These are phyloP conservation scores for Sitodiplosis mosellana DNA, from an alignment of 1,140 invertebrate genomes.

Conservation along the genomic window DNA sequence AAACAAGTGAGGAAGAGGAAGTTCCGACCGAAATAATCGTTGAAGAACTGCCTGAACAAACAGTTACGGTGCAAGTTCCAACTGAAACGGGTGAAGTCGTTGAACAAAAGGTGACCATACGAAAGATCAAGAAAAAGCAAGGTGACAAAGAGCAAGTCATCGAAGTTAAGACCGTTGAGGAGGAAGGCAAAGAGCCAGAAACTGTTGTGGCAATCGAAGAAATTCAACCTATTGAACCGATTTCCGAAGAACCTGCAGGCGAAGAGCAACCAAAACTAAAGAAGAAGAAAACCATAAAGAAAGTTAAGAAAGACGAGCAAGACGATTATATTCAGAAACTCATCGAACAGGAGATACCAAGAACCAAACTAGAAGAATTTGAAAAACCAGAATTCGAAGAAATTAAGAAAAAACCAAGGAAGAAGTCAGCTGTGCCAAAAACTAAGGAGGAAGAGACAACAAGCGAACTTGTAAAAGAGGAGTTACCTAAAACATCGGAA, in stretches of 20 bases:
- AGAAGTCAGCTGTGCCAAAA: neutral
- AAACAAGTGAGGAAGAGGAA: too few species aligned
- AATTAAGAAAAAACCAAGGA: neutral
- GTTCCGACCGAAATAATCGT: neutral
- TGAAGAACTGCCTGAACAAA: neutral
- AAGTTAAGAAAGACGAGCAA: conserved; percentile 17
- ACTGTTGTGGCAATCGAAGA: conserved; percentile 10
- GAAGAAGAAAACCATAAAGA: conserved; percentile 15
- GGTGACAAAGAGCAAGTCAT: conserved; percentile 25
- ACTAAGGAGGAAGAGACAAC: conserved; percentile 3
- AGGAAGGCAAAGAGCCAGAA: conserved; percentile 16
- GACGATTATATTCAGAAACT: conserved; percentile 20
- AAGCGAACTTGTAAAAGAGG: conserved; percentile 9
- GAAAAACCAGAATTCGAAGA: conserved; percentile 4
- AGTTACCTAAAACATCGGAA: too few species aligned
- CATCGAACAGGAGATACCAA: conserved; percentile 19
- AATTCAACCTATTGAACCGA: conserved; percentile 8
- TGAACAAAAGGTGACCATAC: conserved; percentile 15
- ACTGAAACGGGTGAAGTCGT: conserved; percentile 8
- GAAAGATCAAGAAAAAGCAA: conserved; percentile 15
- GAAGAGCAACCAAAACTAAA: conserved; percentile 10
- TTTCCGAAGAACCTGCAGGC: conserved; percentile 21
- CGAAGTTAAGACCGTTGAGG: conserved; percentile 25
- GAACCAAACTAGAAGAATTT: conserved; percentile 9
- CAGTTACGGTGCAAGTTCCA: conserved; percentile 7